Evolutionary conservation across 2,888 invertebrate species (phyloP), one percentile per base, ranked within the genome.

Genomic region (Nomada goodeniana): DNA sequence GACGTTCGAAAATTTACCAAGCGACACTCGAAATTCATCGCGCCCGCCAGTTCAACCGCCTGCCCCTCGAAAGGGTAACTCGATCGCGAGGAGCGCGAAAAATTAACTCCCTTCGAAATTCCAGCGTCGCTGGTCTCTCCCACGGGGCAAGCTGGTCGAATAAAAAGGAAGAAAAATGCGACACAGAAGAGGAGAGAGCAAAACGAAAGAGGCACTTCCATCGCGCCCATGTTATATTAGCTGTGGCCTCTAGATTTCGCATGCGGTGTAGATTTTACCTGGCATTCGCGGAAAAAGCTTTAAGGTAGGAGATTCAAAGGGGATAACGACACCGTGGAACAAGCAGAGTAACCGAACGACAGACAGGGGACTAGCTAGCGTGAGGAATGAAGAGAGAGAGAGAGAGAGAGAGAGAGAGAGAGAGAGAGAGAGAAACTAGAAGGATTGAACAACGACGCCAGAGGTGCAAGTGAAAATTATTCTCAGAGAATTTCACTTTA

Each of bases 391-490:
- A 13, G 11, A 55, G 57, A 15, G 11, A 36, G 7, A 20, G 2
- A 44, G 53, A 10, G 36, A 26, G 7, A 20, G 2, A 44, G 53
- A 10, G 36, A 26, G 7, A 20, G 2, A 44, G 53, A 13, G 11
- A 55, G 57, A 15, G 11, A 36, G 7, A 20, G 2, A 44, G 53
- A 10, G 36, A 26, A 53, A 53, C 7, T 36, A 26, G 52, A 23
- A 47, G 60, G 36, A 59, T n/a, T 57, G 68, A 29, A 61, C 71
- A 80, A 47, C 75, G 80, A 77, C 73, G 68, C 72, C 73, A 67
- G 80, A 81, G 82, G 82, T 83, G 84, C 82, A 86, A 88, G 89
- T 86, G 88, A 86, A 88, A 88, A 88, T 88, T 88, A 88, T 88
- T 88, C 88, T 82, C 89, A 59, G 86, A 76, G 82, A 88, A 86